phyloP scores from a whole-genome alignment of 2,113 vertebrate genomes.

The Genyomyrus donnyi region DNA sequence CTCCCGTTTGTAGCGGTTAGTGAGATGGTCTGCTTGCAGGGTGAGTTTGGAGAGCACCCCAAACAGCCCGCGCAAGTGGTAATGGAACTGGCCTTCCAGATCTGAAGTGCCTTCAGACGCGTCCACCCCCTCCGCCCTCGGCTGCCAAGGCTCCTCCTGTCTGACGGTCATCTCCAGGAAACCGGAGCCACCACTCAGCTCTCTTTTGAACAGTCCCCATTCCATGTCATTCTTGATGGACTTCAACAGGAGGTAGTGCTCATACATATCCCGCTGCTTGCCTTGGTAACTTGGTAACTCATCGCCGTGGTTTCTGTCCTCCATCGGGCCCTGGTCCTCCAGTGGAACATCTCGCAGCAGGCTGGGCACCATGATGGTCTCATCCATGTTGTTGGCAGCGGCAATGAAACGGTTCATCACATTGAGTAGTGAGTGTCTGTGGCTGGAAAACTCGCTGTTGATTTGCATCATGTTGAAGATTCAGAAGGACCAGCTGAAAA shows the following conservation, averaged over 20 bases:
- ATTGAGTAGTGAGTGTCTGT: slow-evolving; percentile 68
- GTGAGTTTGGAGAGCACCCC: slow-evolving; percentile 67
- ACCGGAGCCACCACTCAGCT: slow-evolving; percentile 55
- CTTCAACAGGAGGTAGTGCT: slow-evolving; percentile 69
- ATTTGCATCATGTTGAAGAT: slow-evolving; percentile 61
- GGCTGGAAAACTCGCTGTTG: slow-evolving; percentile 50
- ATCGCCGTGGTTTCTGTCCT: slow-evolving; percentile 36
- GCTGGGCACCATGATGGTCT: slow-evolving; percentile 72
- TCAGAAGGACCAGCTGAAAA: no score
- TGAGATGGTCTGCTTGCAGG: slow-evolving; percentile 61
- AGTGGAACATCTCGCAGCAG: slow-evolving; percentile 62
- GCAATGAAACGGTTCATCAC: slow-evolving; percentile 71
- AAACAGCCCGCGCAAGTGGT: slow-evolving; percentile 65
- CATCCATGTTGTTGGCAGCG: slow-evolving; percentile 71
- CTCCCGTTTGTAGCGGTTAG: slow-evolving; percentile 67
- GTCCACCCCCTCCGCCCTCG: slow-evolving; percentile 22
- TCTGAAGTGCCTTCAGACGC: slow-evolving; percentile 38
- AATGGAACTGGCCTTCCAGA: slow-evolving; percentile 65
- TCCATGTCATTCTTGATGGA: slow-evolving; percentile 72
- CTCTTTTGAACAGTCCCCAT: slow-evolving; percentile 62
- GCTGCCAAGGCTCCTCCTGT: slow-evolving; percentile 52
- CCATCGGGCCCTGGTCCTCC: slow-evolving; percentile 46
- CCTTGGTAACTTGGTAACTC: slow-evolving; percentile 37
- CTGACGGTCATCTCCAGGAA: slow-evolving; percentile 65
- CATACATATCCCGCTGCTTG: slow-evolving; percentile 71